Base-by-base conservation (phyloP, 2,888 invertebrate genomes). In the Tetragnatha montana region DNA sequence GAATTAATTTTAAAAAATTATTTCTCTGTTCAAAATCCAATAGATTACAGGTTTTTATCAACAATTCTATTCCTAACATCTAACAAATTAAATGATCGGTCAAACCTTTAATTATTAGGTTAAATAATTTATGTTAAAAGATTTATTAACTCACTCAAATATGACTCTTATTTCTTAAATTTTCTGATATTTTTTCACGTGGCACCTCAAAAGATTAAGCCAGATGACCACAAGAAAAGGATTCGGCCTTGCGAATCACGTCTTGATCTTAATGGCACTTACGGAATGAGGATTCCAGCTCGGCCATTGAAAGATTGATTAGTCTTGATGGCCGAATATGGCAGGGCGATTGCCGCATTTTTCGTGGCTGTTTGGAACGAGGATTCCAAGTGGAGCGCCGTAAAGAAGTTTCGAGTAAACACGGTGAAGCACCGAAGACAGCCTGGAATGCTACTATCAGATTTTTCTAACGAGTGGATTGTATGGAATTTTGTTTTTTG, bases 371-470 rank as follows among this genome's bases (percentile, higher is more conserved):
- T 17, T 60, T 60, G 17, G 60, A 60, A 17, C 35, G 35, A 60
- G 60, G 60, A 60, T 60, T 60, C 17, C 12, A 60, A 3, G 12
- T 17, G 60, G 60, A 17, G 17, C 60, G 10, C 10, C 68, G 69
- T 10, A 69, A 19, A 69, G 22, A 10, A 1, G n/a, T 8, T 21
- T 68, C 47, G 60, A 35, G 35, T 80, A 80, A 80, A 80, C 80
- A 80, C 21, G 35, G 51, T 19, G 51, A 12, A 14, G 4, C 14
- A 12, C 51, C 22, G 78, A 78, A 78, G 78, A 78, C 78, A 78
- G 69, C 60, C 68, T 10, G n/a, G 80, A 80, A 80, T 80, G 68
- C n/a, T 69, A 14, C 68, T 69, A 80, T 80, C 80, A 69, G 80
- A 68, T 80, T 1, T 35, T 35, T 35, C 35, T 35, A 35, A 35